Evolutionary conservation across 2,888 invertebrate genomes (phyloP), one percentile per base, ranked within the genome.

Genomic region (Amaurobius ferox): DNA sequence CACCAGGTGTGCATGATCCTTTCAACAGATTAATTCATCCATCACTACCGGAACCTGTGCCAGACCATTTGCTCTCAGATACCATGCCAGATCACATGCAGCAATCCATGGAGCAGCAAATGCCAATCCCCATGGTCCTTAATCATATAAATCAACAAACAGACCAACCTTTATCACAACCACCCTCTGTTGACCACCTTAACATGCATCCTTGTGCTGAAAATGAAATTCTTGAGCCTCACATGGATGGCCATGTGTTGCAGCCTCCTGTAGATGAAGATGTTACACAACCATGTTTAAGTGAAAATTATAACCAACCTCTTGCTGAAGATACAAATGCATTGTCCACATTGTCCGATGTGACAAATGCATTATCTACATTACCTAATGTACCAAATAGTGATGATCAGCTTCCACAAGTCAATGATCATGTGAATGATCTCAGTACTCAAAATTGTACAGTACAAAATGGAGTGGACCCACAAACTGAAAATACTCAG

Each of bases 41-140:
- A 19, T 68, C 76, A 30, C 70, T 70, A 26, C 71, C 78, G 19
- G 85, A 85, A n/a, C 78, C 77, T 5, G 64, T 83, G 48, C n/a
- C 81, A 0, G 76, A 76, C n/a, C 83, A 83, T 48, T 35, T 83
- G n/a, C 19, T 73, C 0, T 16, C 77, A 7, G 77, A 67, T 6
- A 9, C n/a, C 13, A 16, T 67, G 6, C 67, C 66, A 32, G 73
- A 81, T 55, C 74, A 81, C n/a, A 28, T 81, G 40, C 81, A 74
- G n/a, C 62, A 74, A 35, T 30, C 48, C 1, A 32, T 55, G 23
- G 79, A 72, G 7, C 66, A 74, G 19, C 66, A 66, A 40, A n/a
- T 76, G 66, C 73, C 35, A n/a, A 67, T 19, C 26, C 70, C 48
- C 16, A 30, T 26, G 61, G 35, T 61, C 35, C 35, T 40, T 5